Evolutionary conservation across 2,888 invertebrate genomes (phyloP).

Genomic region (Zhengitettix transpicula): DNA sequence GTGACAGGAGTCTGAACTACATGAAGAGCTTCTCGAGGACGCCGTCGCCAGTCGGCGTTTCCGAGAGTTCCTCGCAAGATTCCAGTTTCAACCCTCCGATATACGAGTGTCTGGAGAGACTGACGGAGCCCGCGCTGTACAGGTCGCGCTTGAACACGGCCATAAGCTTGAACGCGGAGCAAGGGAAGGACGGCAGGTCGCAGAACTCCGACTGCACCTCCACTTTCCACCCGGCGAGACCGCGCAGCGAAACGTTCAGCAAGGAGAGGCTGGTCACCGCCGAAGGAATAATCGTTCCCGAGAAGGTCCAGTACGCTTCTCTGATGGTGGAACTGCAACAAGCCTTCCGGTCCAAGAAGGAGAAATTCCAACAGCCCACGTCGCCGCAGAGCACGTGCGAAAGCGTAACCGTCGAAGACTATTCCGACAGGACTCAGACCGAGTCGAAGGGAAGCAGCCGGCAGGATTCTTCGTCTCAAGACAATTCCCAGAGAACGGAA

Average conservation of each 20-base stretch:
- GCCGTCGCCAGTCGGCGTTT: constrained; percentile 26
- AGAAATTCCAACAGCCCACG: constrained; percentile 16
- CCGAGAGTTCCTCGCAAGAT: constrained; percentile 24
- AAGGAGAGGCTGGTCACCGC: constrained; percentile 1
- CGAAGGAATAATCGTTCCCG: constrained; percentile 3
- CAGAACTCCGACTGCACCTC: constrained; percentile 2
- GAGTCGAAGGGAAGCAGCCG: constrained; percentile 20
- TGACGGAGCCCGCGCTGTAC: constrained; percentile 29
- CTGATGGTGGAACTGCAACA: constrained; percentile 31
- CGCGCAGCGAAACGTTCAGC: constrained; percentile 20
- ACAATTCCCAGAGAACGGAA: constrained; percentile 12
- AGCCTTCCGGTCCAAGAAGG: constrained; percentile 27
- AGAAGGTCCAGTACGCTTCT: constrained; percentile 29
- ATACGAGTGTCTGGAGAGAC: constrained; percentile 29
- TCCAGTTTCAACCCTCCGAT: constrained; percentile 24
- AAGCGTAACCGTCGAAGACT: constrained; percentile 17
- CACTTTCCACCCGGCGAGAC: constrained; percentile 13
- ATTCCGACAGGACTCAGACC: constrained; percentile 20
- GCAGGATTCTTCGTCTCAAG: constrained; percentile 21
- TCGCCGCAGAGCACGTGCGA: constrained; percentile 23
- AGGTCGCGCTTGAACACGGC: constrained; percentile 26
- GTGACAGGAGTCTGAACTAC: constrained; percentile 28
- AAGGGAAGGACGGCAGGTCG: constrained; percentile 8
- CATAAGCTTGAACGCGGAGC: constrained; percentile 19
- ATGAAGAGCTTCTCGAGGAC: constrained; percentile 34